Conservation (phyloP, 1,140 invertebrate species). For the Paracyclopina nana region DNA sequence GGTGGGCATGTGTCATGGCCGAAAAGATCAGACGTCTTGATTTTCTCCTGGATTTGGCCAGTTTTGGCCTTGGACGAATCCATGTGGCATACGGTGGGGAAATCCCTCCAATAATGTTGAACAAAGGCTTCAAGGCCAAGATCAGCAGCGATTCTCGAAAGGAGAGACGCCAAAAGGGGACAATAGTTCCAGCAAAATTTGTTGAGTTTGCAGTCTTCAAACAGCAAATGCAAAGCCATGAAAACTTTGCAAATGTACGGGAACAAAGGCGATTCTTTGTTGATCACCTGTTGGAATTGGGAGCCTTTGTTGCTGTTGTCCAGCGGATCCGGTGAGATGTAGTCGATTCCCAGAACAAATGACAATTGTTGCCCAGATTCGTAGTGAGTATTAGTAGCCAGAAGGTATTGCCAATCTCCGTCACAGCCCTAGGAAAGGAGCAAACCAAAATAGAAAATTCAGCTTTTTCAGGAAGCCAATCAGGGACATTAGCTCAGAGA, state of each 20-base stretch:
- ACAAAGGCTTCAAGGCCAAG: conserved; percentile 46
- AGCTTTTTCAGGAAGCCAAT: neutral
- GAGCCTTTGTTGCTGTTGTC: too few species aligned
- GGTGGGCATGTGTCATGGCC: conserved; percentile 41
- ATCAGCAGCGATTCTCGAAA: conserved; percentile 57
- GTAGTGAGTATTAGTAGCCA: neutral
- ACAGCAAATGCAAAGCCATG: conserved; percentile 62
- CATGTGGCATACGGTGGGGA: conserved; percentile 37
- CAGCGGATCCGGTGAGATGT: too few species aligned
- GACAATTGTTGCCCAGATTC: neutral
- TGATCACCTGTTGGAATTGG: conserved; percentile 37
- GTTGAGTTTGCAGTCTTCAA: conserved; percentile 74
- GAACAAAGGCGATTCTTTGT: conserved; percentile 45
- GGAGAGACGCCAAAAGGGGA: conserved; percentile 42
- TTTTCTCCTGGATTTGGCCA: too few species aligned
- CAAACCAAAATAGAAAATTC: too few species aligned
- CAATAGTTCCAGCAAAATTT: conserved; percentile 15
- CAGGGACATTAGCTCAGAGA: neutral
- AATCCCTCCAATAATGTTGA: conserved; percentile 68
- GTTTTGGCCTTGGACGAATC: neutral
- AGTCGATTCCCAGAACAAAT: neutral
- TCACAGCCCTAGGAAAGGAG: neutral
- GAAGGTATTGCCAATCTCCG: neutral
- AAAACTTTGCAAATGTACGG: conserved; percentile 48
- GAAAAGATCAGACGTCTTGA: too few species aligned